phyloP scores from a whole-genome alignment of 37 sponge, comb jelly and placozoan genomes.

The Spongilla lacustris region DNA sequence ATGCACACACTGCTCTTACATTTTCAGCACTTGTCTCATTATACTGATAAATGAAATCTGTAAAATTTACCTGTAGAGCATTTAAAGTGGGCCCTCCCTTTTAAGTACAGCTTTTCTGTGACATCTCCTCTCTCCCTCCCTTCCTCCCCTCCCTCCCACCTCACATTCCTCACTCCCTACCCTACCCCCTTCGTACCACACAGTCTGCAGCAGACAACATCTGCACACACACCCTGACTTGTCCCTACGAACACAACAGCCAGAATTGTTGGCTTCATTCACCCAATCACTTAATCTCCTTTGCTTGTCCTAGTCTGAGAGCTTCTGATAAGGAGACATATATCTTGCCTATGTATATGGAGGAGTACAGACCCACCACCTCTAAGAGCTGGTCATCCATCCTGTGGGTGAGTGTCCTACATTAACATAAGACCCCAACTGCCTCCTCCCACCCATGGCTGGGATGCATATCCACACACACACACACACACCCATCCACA shows the following conservation, averaged over 20 bases:
- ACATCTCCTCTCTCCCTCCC: no score
- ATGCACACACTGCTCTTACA: constrained; percentile 61
- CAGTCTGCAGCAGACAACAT: background rate
- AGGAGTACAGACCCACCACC: constrained; percentile 91
- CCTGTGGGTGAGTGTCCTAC: constrained; percentile 7
- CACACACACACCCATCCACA: no score
- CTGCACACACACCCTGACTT: constrained; percentile 81
- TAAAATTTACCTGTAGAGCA: constrained; percentile 35
- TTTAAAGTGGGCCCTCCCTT: background rate
- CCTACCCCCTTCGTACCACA: background rate
- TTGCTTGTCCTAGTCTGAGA: constrained; percentile 84
- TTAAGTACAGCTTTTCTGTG: background rate
- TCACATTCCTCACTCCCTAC: no score
- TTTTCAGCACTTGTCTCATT: background rate
- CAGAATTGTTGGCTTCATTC: constrained; percentile 57
- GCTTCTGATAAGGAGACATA: constrained; percentile 89
- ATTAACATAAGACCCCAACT: no score
- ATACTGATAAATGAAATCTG: constrained; percentile 30
- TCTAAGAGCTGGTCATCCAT: constrained; percentile 89
- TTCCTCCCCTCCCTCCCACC: no score
- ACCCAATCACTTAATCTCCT: constrained; percentile 62
- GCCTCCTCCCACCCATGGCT: background rate
- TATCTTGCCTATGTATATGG: constrained; percentile 83
- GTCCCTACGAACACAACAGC: constrained; percentile 84
- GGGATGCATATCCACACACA: background rate